Evolutionary conservation across 2,797 vertebrate species (phyloP), one percentile per base, ranked within the genome.

Genomic region (Lithobates pipiens): DNA sequence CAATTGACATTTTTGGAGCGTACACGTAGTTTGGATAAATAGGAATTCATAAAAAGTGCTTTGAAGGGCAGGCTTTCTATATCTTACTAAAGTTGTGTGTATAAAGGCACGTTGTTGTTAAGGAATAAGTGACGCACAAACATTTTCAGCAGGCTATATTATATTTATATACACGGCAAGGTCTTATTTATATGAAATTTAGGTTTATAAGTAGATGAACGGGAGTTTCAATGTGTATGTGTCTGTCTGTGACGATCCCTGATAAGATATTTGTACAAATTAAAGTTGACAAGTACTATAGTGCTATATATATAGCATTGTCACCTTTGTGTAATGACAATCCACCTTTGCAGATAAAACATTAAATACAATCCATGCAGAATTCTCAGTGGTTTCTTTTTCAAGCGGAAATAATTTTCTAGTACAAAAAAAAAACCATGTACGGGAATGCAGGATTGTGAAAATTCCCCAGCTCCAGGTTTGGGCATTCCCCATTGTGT

Each of bases 141-240:
- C 69, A 25, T 70, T 68, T 50, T 27, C 77, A 54, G 29, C 29
- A 32, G 50, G 67, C 42, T 7, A 36, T 42, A 70, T 70, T 4
- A 23, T 65, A 65, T 65, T 23, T 23, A 10, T 25, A 65, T 65
- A 13, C 11, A 13, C 21, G 7, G 68, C 77, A 78, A 68, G 44
- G 61, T 46, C 39, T 80, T 44, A 68, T 80, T 69, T 80, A 68
- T 80, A 70, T 70, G 29, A 18, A 18, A 10, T 29, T 15, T 65
- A 42, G 42, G 42, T 63, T 65, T 67, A 10, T n/a, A 39, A 63
- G 32, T 21, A 77, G 32, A 25, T 77, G 36, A 54, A 79, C 54
- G 77, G 5, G 3, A 5, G 44, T 3, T n/a, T 50, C 77, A 0
- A 36, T 36, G 34, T 7, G 18, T 6, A 36, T 36, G 34, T 7